Percentiles rank a stretch among this genome's conserved stretches.
phyloP scores from a whole-genome alignment of 2,888 invertebrate species.

The Diarsia brunnea region DNA sequence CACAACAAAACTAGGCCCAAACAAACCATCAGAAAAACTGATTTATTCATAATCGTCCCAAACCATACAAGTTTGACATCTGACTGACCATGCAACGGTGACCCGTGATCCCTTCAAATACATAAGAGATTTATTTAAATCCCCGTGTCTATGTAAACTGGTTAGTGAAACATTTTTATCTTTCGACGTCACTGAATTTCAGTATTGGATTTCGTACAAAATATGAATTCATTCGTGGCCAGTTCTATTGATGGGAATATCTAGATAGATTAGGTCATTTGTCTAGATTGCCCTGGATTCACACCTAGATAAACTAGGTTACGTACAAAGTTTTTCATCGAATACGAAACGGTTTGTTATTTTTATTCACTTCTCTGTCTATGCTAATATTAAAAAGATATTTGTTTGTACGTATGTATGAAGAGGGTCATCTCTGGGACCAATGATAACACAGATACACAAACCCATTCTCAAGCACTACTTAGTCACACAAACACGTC shows the following conservation, averaged over 20 bases:
- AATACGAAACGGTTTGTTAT: background rate
- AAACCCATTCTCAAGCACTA: too few species aligned
- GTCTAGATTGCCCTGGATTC: conserved; percentile 7
- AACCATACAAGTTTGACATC: conserved; percentile 12
- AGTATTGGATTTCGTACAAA: conserved; percentile 52
- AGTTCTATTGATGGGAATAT: conserved; percentile 6
- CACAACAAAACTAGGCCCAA: conserved; percentile 8
- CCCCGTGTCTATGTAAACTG: conserved; percentile 29
- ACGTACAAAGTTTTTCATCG: too few species aligned
- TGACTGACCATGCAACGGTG: conserved; percentile 13
- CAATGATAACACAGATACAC: too few species aligned
- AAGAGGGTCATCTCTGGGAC: too few species aligned
- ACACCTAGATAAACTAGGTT: background rate
- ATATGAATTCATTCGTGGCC: conserved; percentile 33
- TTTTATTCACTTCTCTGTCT: too few species aligned
- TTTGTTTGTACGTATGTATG: too few species aligned
- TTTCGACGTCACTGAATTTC: conserved; percentile 54
- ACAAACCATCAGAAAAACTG: conserved; percentile 3
- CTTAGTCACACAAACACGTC: too few species aligned
- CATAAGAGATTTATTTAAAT: conserved; percentile 31
- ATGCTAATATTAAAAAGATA: too few species aligned
- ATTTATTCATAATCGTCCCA: background rate
- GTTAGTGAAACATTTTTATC: conserved; percentile 57
- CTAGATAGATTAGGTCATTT: conserved; percentile 13
- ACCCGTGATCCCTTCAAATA: conserved; percentile 6